These are phyloP conservation scores for Betta splendens DNA, from an alignment of 2,797 vertebrate species.

Conservation along the genomic window DNA sequence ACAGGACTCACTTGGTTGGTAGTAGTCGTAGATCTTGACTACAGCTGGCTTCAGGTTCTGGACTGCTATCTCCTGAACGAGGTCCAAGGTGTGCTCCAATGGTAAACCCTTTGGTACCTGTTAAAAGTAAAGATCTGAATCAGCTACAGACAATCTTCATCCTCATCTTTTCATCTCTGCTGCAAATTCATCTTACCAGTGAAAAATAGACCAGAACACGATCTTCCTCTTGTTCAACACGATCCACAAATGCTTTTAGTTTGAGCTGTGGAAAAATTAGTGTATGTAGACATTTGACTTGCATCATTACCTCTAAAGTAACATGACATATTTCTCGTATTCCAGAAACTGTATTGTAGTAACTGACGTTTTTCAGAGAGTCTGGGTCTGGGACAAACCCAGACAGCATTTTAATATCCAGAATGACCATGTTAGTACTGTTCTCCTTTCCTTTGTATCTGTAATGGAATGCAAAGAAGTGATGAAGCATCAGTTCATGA, in stretches of 20 bases:
- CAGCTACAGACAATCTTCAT: too few relatives aligned
- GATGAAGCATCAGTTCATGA: too few relatives aligned
- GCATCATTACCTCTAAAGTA: too few relatives aligned
- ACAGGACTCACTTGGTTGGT: conserved; percentile 80
- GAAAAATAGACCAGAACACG: conserved; percentile 65
- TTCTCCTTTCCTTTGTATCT: too few relatives aligned
- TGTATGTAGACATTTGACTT: too few relatives aligned
- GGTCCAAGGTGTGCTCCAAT: conserved; percentile 33
- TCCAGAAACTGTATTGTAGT: too few relatives aligned
- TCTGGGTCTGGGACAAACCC: too few relatives aligned
- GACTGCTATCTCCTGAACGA: conserved; percentile 63
- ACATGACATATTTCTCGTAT: too few relatives aligned
- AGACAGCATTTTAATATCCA: conserved; percentile 76
- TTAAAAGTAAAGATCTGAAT: too few relatives aligned
- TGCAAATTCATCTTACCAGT: conserved; percentile 50
- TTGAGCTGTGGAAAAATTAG: conserved; percentile 41
- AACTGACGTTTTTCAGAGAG: too few relatives aligned
- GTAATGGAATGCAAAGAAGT: too few relatives aligned
- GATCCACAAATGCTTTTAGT: conserved; percentile 32
- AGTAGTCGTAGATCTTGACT: conserved; percentile 79
- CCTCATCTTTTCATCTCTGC: neutral
- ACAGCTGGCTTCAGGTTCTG: conserved; percentile 75
- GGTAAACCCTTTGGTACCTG: conserved; percentile 51
- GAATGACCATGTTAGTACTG: too few relatives aligned
- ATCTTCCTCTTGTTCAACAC: conserved; percentile 61